Conservation (phyloP, 2,888 invertebrate genomes). For the Dryomyza anilis region DNA sequence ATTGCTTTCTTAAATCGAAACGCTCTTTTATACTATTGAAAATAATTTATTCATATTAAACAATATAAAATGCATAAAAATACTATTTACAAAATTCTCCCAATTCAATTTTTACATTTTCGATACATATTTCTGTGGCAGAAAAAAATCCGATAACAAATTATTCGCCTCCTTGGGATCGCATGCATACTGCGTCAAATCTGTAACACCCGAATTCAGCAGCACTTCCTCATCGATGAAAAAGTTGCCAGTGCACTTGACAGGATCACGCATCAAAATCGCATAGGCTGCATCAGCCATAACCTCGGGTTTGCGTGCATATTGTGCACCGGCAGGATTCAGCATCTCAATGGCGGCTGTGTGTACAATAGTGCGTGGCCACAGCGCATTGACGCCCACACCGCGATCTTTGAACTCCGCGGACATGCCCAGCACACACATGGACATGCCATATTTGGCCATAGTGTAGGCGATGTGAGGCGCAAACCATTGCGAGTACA, state of each 20-base stretch:
- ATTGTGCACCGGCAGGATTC: constrained; percentile 62
- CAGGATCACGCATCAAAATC: constrained; percentile 69
- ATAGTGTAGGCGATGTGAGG: constrained; percentile 95
- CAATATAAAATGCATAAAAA: background rate
- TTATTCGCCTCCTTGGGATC: constrained; percentile 72
- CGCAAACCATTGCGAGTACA: constrained; percentile 87
- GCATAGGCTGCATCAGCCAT: constrained; percentile 59
- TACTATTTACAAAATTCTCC: background rate
- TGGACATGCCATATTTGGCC: constrained; percentile 98
- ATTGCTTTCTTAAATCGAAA: no score
- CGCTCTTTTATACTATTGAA: no score
- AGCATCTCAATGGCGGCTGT: constrained; percentile 93
- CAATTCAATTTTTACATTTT: background rate
- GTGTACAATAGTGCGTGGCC: constrained; percentile 91
- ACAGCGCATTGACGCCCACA: constrained; percentile 93
- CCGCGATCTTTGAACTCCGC: constrained; percentile 83
- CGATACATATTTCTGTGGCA: constrained; percentile 53
- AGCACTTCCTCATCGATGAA: constrained; percentile 90
- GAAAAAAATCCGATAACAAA: constrained; percentile 81
- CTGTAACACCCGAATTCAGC: constrained; percentile 75
- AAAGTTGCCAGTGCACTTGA: constrained; percentile 83
- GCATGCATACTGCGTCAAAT: constrained; percentile 83
- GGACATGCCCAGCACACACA: constrained; percentile 97
- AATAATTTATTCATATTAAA: no score
- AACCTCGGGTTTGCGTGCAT: constrained; percentile 55